These are phyloP conservation scores for Darevskia mixta DNA, from an alignment of 2,797 vertebrate species.

Conservation along the genomic window DNA sequence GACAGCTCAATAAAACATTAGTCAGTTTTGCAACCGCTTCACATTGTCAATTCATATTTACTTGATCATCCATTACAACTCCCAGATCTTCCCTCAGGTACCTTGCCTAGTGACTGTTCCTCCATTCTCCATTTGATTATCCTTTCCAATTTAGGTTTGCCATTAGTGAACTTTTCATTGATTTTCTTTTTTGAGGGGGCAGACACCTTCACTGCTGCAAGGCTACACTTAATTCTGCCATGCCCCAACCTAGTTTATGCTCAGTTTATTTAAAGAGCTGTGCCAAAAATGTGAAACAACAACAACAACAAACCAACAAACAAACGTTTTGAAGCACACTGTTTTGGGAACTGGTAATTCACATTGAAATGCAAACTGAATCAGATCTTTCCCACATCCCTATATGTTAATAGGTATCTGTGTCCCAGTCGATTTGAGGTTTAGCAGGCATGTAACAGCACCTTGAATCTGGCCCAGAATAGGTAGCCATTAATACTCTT, in stretches of 20 bases:
- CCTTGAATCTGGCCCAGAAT: no score
- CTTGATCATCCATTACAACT: constrained; percentile 17
- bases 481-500: no score
- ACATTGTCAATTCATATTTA: constrained; percentile 39
- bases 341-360: not conserved
- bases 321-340: not conserved
- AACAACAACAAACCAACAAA: not conserved
- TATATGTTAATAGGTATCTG: no score
- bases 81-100: not conserved
- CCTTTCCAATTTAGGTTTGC: constrained; percentile 5
- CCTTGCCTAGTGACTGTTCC: constrained; percentile 7
- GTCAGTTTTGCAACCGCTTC: constrained; percentile 18
- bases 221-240: not conserved
- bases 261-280: not conserved
- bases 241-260: not conserved
- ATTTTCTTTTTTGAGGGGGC: not conserved
- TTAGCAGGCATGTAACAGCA: no score
- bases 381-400: no score
- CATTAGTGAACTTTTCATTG: constrained; percentile 14
- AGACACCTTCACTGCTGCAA: not conserved
- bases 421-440: no score
- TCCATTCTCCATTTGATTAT: constrained; percentile 13
- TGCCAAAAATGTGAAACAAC: not conserved
- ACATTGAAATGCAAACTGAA: not conserved
- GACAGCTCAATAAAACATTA: constrained; percentile 29